Evolutionary conservation across 2,888 invertebrate species (phyloP), one percentile per base, ranked within the genome.

Genomic region (Tipula unca): DNA sequence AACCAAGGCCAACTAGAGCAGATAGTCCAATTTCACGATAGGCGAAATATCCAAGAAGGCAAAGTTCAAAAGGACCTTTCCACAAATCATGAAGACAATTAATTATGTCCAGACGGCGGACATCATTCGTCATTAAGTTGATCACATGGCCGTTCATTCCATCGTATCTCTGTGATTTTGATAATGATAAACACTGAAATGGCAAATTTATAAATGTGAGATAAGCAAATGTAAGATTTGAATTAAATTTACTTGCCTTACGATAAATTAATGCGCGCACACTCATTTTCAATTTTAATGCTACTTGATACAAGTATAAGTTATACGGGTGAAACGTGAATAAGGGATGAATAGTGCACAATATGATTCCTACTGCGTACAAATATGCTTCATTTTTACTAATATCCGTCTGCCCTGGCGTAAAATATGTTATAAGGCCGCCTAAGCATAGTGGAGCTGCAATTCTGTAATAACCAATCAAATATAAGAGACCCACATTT

Each of bases 81-180:
- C 98, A 97, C 32, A 97, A 92, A 90, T 96, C 98, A 90, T 98
- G 98, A 3, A 97, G 91, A 89, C 98, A 96, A 86, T 97, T 93
- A 13, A 96, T 96, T 89, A 97, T 94, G 90, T 99, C 99, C 90
- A 99, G 98, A 85, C 96, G 93, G 88, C 96, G 96, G 87, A 99
- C 97, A 90, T 99, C 99, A 89, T 98, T 99, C 0, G 98, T 97
- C 86, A 99, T 92, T n/a, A 99, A 93, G 90, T 98, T 98, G 35
- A 98, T 97, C 87, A 93, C 93, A 87, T 93, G 92, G 0, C 91
- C 98, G 88, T 94, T 96, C 90, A 92, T 95, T 0, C 98, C 97
- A 89, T 97, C 95, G 5, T 95, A 95, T 85, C 98, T 91, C 0
- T 98, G 96, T 4, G 95, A 94, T 90, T 95, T 95, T 86, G 95